Evolutionary conservation across 2,113 vertebrate genomes (phyloP).

Genomic region (Hylia prasina): DNA sequence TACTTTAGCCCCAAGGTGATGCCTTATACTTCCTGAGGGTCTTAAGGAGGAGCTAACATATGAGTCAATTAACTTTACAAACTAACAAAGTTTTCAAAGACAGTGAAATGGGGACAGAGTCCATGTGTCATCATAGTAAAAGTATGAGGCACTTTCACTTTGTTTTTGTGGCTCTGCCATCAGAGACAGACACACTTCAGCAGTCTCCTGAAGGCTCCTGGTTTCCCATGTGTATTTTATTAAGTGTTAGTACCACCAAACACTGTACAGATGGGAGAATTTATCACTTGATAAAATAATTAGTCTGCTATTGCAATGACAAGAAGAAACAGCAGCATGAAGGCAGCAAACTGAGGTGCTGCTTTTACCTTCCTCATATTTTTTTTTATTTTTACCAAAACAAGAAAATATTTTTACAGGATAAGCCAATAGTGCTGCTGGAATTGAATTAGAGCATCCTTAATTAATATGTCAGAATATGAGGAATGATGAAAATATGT

Average conservation of each 20-base stretch:
- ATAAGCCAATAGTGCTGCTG: slow-evolving; percentile 55
- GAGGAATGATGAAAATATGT: slow-evolving; percentile 76
- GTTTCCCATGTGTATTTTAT: slow-evolving; percentile 35
- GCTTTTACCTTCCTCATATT: slow-evolving; percentile 65
- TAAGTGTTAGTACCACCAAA: background rate
- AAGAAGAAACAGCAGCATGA: background rate
- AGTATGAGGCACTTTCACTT: background rate
- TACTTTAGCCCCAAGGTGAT: background rate
- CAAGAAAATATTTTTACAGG: slow-evolving; percentile 74
- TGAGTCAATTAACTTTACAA: background rate
- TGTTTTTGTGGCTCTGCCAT: background rate
- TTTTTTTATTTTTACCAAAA: slow-evolving; percentile 71
- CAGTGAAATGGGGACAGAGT: background rate
- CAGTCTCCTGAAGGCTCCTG: background rate
- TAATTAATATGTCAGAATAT: slow-evolving; percentile 79
- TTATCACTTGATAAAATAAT: slow-evolving; percentile 28
- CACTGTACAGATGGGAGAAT: background rate
- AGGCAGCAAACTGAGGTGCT: slow-evolving; percentile 9
- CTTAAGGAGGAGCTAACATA: background rate
- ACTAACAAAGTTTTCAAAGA: background rate
- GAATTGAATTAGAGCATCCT: slow-evolving; percentile 68
- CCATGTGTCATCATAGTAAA: background rate
- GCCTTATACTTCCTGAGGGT: background rate
- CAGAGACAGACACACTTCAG: background rate
- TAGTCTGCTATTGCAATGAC: background rate